phyloP scores from a whole-genome alignment of 2,888 invertebrate genomes.

The Hyposoter didymator region DNA sequence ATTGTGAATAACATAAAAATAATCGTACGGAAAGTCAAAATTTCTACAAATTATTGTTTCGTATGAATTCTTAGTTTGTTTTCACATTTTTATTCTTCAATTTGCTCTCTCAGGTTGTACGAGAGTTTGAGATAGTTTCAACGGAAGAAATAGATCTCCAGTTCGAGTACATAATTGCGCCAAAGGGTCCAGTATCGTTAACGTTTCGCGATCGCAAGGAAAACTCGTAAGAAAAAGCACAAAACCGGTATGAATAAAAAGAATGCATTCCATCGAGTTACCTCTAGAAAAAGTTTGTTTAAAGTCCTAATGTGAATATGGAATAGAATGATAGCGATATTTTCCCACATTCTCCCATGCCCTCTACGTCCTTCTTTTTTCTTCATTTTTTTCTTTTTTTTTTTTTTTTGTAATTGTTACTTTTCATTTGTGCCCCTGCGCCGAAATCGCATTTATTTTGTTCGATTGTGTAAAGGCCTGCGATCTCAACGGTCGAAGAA shows the following conservation, averaged over 20 bases:
- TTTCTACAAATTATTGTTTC: neutral
- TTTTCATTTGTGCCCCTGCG: slow-evolving; percentile 24
- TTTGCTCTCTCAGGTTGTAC: slow-evolving; percentile 86
- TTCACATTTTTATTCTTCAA: neutral
- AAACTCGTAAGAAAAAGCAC: slow-evolving; percentile 38
- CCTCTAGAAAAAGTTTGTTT: slow-evolving; percentile 41
- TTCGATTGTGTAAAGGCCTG: slow-evolving; percentile 11
- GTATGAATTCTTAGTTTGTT: neutral
- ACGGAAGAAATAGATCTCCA: slow-evolving; percentile 89
- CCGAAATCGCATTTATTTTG: slow-evolving; percentile 55
- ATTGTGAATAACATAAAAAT: too few relatives aligned
- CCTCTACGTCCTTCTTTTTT: slow-evolving; percentile 9
- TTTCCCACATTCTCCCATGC: slow-evolving; percentile 11
- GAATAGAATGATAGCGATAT: slow-evolving; percentile 48
- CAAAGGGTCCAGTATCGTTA: slow-evolving; percentile 90
- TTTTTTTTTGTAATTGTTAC: slow-evolving; percentile 15
- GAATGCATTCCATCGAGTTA: slow-evolving; percentile 60
- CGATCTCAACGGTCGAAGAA: neutral
- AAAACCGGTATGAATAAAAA: slow-evolving; percentile 11
- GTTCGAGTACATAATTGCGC: slow-evolving; percentile 93
- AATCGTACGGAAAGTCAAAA: too few relatives aligned
- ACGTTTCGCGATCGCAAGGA: slow-evolving; percentile 85
- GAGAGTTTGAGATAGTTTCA: slow-evolving; percentile 89
- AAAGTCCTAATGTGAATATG: slow-evolving; percentile 39
- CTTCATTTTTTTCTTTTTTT: slow-evolving; percentile 23